Conservation (phyloP, 2,113 vertebrate genomes). For the Seriola quinqueradiata region DNA sequence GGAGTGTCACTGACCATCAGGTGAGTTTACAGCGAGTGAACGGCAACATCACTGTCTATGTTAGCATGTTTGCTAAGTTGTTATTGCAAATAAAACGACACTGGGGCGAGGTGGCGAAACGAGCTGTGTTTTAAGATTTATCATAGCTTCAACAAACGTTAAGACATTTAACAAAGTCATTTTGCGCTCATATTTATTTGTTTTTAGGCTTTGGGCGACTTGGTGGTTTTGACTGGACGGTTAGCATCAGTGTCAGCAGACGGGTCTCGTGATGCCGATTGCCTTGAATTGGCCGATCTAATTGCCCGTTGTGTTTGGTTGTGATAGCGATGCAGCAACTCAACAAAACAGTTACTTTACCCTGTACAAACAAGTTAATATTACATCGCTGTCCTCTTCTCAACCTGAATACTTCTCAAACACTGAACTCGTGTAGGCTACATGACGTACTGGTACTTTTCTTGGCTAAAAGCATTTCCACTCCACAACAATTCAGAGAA, state of each 20-base stretch:
- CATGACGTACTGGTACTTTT: neutral
- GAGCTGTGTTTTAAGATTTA: neutral
- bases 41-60: neutral
- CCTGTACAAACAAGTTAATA: neutral
- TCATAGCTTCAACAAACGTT: too few relatives aligned
- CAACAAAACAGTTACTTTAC: neutral
- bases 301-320: neutral
- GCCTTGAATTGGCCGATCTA: neutral
- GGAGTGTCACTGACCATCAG: neutral
- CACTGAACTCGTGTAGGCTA: too few relatives aligned
- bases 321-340: neutral
- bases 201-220: neutral
- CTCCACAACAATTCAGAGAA: neutral
- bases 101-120: neutral
- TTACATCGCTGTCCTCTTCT: too few relatives aligned
- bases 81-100: neutral
- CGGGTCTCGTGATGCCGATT: conserved; percentile 68
- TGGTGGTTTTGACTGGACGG: neutral
- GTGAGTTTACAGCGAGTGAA: conserved; percentile 32
- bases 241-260: conserved; percentile 51
- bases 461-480: neutral
- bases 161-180: neutral
- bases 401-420: too few relatives aligned
- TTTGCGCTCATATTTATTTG: neutral
- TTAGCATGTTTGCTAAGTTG: conserved; percentile 58